Evolutionary conservation across 1,140 invertebrate species (phyloP).

Genomic region (Nixonia krombeini): DNA sequence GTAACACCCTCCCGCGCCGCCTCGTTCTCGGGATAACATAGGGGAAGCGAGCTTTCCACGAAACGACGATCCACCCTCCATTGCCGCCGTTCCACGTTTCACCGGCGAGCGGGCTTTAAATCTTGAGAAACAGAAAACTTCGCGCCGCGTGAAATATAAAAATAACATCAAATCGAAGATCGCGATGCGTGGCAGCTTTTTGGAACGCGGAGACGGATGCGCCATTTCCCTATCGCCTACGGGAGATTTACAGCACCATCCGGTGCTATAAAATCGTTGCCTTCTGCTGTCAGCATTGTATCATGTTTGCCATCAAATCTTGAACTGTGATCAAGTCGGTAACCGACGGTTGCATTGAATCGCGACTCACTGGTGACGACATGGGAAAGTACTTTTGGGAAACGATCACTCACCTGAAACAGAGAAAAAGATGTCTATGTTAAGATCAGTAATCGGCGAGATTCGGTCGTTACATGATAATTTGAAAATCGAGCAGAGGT

Average conservation of each 20-base stretch:
- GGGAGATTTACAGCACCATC: background rate
- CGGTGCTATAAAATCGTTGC: background rate
- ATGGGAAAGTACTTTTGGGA: background rate
- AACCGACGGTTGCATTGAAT: background rate
- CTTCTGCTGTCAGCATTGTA: background rate
- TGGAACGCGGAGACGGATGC: background rate
- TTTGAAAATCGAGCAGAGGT: constrained; percentile 35
- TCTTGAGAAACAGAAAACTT: constrained; percentile 32
- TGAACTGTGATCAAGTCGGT: no score
- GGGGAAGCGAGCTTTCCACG: constrained; percentile 53
- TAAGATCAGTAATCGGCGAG: background rate
- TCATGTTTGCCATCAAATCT: background rate
- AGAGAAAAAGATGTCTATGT: constrained; percentile 3
- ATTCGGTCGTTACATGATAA: background rate
- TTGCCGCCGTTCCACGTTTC: constrained; percentile 18
- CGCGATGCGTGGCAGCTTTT: background rate
- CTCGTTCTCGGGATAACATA: constrained; percentile 43
- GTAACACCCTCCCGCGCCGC: constrained; percentile 35
- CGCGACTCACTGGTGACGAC: constrained; percentile 1
- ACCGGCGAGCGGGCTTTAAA: constrained; percentile 34
- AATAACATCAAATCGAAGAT: constrained; percentile 24
- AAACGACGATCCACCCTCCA: constrained; percentile 46
- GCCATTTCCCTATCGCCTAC: background rate
- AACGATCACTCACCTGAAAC: constrained; percentile 33
- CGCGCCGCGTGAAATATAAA: constrained; percentile 9